Evolutionary conservation across 2,797 vertebrate species (phyloP), one percentile per base, ranked within the genome.

Genomic region (Odontamblyopus rebecca): DNA sequence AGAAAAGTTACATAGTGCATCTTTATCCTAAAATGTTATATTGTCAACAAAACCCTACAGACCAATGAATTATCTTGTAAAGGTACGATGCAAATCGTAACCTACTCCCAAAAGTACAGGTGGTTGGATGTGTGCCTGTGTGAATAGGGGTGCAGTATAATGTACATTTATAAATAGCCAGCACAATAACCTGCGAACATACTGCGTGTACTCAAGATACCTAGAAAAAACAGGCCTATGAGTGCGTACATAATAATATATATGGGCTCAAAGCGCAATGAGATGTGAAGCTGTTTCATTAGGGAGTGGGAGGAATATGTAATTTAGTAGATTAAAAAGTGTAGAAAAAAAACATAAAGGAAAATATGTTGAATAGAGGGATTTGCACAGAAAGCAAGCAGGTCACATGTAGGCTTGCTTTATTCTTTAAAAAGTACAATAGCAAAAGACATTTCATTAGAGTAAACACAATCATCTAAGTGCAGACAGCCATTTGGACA

Each of bases 381-480:
- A 48, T 15, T 4, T 48, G 11, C 15, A 48, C 4, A 48, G 44
- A 48, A 48, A 13, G 44, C 44, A 48, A 48, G 44, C 13, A 48
- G 44, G 44, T 48, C 44, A 15, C 13, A 15, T 48, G 13, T 48
- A 15, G 12, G 13, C 29, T 66, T 8, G 56, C 8, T 11, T 18
- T 54, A 4, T 51, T 65, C 48, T 61, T 70, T 23, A 48, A 64
- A 76, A 61, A 66, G 30, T 60, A 71, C 59, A 70, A 64, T 61
- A 60, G 54, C 15, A 27, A 26, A 35, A 7, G 48, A 70, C 53
- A 62, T 74, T 78, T 80, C 70, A 68, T 77, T 67, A 32, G 62
- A 67, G 67, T 61, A 79, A 84, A 76, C 77, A 77, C 59, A 74
- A 82, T 79, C 69, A 76, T 70, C 1, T 26, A 68, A 62, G 63